Base-by-base conservation (phyloP, 2,113 vertebrate species). In the Cercocebus atys region DNA sequence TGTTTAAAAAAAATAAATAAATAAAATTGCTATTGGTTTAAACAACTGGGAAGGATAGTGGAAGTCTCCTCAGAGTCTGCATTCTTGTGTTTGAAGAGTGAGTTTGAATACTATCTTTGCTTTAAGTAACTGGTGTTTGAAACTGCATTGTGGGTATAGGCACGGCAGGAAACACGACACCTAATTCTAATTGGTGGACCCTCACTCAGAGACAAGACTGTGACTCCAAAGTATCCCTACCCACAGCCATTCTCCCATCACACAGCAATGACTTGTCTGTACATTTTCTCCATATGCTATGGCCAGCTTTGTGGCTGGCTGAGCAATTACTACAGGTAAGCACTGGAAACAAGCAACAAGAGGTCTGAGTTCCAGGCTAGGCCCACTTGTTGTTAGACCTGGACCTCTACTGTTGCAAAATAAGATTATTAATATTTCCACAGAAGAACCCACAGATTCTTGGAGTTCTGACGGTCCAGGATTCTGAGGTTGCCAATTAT, bases 191-290 rank as follows among this genome's bases (percentile, higher is more conserved):
- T 9, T 59, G 22, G 50, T 32, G 35, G 68, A n/a, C n/a, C 50
- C 25, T 6, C 22, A n/a, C 38, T 78, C 32, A 13, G 47, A 66
- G 47, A n/a, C 25, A 43, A 68, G 52, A 25, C 20, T 22, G 27
- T 22, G 55, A 25, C 30, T 73, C 4, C 16, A 5, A 13, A 79
- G 16, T 1, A 4, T 20, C 70, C 70, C 47, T 27, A 3, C 2
- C 76, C 13, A 6, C 1, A 27, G 72, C 22, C 2, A 30, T 38
- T 59, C 43, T 61, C 50, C 27, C 10, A 27, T 5, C 45, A 38
- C 13, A 32, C 7, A 5, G 23, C 2, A 8, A 3, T 18, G 30
- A 12, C 23, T 8, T 8, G 1, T 55, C 23, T 27, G 23, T 13
- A 43, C 3, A 5, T 30, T 50, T 43, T 70, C 16, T 82, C 23